phyloP scores from a whole-genome alignment of 2,888 invertebrate genomes.

The Chalcosyrphus nemorum region DNA sequence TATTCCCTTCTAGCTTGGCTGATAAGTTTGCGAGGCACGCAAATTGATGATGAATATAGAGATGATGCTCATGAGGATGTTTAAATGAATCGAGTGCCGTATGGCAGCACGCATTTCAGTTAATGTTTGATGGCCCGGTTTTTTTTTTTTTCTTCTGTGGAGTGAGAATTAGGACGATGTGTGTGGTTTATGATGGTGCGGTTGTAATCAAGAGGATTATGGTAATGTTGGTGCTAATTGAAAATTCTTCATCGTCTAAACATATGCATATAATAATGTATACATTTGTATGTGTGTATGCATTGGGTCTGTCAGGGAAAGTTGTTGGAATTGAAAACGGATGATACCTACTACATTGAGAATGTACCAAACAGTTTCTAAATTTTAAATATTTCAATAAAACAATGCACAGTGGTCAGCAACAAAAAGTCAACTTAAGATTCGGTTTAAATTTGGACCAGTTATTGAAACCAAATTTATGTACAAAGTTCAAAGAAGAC shows the following conservation, averaged over 20 bases:
- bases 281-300: no score
- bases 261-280: no score
- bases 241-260: slow-evolving; percentile 2
- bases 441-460: no score
- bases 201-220: slow-evolving; percentile 33
- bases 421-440: no score
- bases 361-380: no score
- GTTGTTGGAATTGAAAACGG: neutral
- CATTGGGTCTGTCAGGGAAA: neutral
- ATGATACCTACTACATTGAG: neutral
- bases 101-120: slow-evolving; percentile 32
- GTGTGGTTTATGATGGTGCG: slow-evolving; percentile 41
- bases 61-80: slow-evolving; percentile 37
- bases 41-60: slow-evolving; percentile 44
- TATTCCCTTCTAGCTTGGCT: neutral
- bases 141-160: no score
- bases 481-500: no score
- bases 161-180: slow-evolving; percentile 29
- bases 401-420: no score
- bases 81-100: slow-evolving; percentile 24
- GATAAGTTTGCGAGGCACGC: slow-evolving; percentile 37
- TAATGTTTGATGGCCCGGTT: slow-evolving; percentile 10
- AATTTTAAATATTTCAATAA: no score
- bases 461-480: no score
- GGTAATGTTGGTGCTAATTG: neutral